These are phyloP conservation scores for Opisthograptis luteolata DNA, from an alignment of 2,888 invertebrate species.

Conservation along the genomic window DNA sequence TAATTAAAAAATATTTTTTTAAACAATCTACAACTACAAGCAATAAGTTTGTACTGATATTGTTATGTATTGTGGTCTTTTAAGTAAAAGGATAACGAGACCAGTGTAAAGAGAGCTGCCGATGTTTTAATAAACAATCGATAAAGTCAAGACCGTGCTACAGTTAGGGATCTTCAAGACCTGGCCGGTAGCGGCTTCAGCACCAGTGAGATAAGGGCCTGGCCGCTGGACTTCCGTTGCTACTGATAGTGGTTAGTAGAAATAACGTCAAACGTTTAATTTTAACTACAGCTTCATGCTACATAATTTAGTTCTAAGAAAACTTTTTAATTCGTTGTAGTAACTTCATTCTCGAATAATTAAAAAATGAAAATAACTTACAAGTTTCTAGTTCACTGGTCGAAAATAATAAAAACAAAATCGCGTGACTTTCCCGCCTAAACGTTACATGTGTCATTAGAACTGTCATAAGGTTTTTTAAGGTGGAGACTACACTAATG, in stretches of 20 bases:
- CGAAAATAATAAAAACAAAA: slow-evolving; percentile 57
- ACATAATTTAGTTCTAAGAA: slow-evolving; percentile 47
- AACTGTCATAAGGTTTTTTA: slow-evolving; percentile 72
- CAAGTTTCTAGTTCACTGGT: slow-evolving; percentile 22
- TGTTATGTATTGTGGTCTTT: slow-evolving; percentile 37
- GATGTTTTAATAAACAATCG: slow-evolving; percentile 55
- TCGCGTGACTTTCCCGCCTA: slow-evolving; percentile 79
- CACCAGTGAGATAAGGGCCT: slow-evolving; percentile 62
- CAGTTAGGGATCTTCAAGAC: slow-evolving; percentile 53
- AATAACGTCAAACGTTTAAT: slow-evolving; percentile 50
- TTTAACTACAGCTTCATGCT: slow-evolving; percentile 28
- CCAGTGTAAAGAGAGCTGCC: slow-evolving; percentile 51
- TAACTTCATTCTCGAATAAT: no score
- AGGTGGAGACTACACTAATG: slow-evolving; percentile 73
- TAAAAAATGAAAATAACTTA: no score
- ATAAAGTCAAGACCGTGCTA: slow-evolving; percentile 45
- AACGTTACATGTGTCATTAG: slow-evolving; percentile 73
- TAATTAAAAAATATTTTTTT: slow-evolving; percentile 7
- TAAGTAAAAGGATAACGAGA: slow-evolving; percentile 31
- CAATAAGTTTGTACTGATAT: no score
- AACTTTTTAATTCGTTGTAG: not conserved
- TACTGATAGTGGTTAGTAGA: slow-evolving; percentile 52
- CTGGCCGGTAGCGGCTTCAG: slow-evolving; percentile 58
- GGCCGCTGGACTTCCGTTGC: slow-evolving; percentile 62
- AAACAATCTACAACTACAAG: slow-evolving; percentile 17